phyloP scores from a whole-genome alignment of 1,140 invertebrate species.

The Drosophila saltans region DNA sequence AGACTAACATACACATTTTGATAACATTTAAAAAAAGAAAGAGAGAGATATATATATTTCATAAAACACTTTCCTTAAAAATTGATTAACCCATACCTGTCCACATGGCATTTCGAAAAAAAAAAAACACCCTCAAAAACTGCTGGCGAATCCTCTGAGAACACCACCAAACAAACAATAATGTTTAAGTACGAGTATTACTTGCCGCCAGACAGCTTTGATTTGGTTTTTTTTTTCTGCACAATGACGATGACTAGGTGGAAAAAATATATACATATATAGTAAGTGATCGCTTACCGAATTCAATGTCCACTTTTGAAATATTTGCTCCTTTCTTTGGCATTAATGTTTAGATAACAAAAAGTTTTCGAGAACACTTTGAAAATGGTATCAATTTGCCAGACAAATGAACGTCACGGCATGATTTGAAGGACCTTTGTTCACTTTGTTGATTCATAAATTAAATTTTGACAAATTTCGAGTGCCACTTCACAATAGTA shows the following conservation, averaged over 20 bases:
- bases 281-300: neutral
- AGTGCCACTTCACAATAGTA: slow-evolving; percentile 57
- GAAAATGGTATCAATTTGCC: neutral
- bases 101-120: slow-evolving; percentile 27
- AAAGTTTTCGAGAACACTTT: slow-evolving; percentile 9
- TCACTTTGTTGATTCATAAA: slow-evolving; percentile 39
- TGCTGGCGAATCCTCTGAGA: slow-evolving; percentile 64
- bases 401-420: slow-evolving; percentile 51
- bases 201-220: slow-evolving; percentile 44
- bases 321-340: neutral
- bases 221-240: slow-evolving; percentile 1
- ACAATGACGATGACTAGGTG: neutral
- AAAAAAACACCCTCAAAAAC: slow-evolving; percentile 72
- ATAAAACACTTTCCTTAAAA: slow-evolving; percentile 41
- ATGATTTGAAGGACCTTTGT: slow-evolving; percentile 51
- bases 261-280: neutral
- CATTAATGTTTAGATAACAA: neutral
- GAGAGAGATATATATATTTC: slow-evolving; percentile 6
- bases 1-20: too few relatives aligned
- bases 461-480: slow-evolving; percentile 64
- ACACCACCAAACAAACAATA: slow-evolving; percentile 67
- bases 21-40: too few relatives aligned
- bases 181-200: slow-evolving; percentile 24
- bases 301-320: neutral
- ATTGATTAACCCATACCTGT: slow-evolving; percentile 80